phyloP scores from a whole-genome alignment of 2,797 vertebrate genomes.

The Coilia nasus region DNA sequence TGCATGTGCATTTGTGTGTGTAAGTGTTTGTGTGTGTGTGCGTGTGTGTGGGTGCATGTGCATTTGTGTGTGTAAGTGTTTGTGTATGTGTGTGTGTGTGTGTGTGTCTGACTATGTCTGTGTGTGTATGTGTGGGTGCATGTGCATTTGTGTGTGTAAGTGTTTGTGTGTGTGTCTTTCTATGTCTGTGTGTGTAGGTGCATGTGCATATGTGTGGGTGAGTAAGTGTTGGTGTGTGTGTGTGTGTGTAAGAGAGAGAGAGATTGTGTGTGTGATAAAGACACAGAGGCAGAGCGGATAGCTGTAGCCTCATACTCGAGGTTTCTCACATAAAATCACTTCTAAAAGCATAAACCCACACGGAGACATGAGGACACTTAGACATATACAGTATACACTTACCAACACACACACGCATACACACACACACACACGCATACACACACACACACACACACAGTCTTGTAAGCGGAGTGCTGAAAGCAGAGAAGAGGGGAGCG shows the following conservation, averaged over 20 bases:
- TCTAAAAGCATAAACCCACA: too few species aligned
- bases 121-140: too few species aligned
- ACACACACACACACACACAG: background rate
- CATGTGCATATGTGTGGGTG: slow-evolving; percentile 56
- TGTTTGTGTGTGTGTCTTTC: slow-evolving; percentile 46
- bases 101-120: too few species aligned
- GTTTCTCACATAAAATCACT: background rate
- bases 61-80: too few species aligned
- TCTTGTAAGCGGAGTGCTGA: slow-evolving; percentile 1
- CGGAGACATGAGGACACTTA: too few species aligned
- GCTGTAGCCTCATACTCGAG: background rate
- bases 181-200: background rate
- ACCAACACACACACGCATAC: slow-evolving; percentile 38
- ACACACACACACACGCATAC: slow-evolving; percentile 41
- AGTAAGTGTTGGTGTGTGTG: background rate
- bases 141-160: slow-evolving; percentile 28
- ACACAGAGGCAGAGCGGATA: slow-evolving; percentile 1
- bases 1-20: background rate
- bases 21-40: background rate
- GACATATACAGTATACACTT: slow-evolving; percentile 44
- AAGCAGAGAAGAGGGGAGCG: background rate
- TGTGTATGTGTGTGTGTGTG: too few species aligned
- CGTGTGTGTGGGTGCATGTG: too few species aligned
- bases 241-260: background rate
- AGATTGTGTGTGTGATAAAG: background rate